Base-by-base conservation (phyloP, 2,797 vertebrate species). In the Alosa sapidissima region DNA sequence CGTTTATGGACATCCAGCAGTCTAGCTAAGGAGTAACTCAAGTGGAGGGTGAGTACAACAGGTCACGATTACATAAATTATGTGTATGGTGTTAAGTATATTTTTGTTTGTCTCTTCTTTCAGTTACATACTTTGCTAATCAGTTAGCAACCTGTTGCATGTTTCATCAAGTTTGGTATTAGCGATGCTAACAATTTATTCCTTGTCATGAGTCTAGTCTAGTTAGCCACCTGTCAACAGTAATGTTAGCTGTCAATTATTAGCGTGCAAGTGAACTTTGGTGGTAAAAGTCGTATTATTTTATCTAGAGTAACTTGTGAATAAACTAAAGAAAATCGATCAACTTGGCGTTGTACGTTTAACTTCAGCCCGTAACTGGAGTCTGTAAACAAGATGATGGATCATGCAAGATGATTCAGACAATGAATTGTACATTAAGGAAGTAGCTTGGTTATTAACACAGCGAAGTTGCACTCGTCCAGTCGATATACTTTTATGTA, bases 121-220 rank as follows among this genome's bases (percentile, higher is more conserved):
- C 10, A 78, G 45, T 47, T 47, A 47, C 41, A 3, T 47, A 47
- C 47, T 9, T 45, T 78, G 72, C 72, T 78, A 78, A 78, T 78
- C 16, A 45, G 72, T 41, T 78, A 78, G 72, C 72, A 78, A 78
- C 72, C 72, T 78, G 72, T 78, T 78, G 72, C 72, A 78, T 78
- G 41, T 72, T 36, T 36, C 36, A 6, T 6, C 16, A 78, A 78
- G 72, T 78, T 78, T 78, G 36, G 14, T 14, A 21, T 78, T 78
- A 78, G 72, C 72, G 41, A 45, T 78, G 72, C 72, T 78, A 78
- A 78, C 72, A 78, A 45, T 78, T 21, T 78, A 78, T 78, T 78
- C 72, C 19, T 78, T 78, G 72, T 41, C 28, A 36, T 78, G 16
- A 14, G 16, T 45, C 14, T 78, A 9, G 68, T 28, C 28, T 28